These are phyloP conservation scores for Phytoseiulus persimilis DNA, from an alignment of 2,888 invertebrate species.

Conservation along the genomic window DNA sequence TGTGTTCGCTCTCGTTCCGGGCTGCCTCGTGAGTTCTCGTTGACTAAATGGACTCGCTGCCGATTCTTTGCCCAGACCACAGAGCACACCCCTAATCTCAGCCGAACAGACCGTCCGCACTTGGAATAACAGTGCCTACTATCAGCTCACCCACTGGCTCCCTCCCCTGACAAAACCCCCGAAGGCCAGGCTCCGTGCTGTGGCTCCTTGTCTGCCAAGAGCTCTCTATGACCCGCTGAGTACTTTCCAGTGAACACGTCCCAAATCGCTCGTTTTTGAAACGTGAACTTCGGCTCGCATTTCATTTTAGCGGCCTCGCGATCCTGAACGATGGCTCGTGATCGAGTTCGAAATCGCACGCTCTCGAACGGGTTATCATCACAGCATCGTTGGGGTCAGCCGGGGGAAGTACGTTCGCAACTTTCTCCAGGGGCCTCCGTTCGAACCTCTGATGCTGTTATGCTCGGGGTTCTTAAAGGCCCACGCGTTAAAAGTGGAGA, in stretches of 20 bases:
- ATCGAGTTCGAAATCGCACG: no score
- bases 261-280: no score
- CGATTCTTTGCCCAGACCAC: not conserved
- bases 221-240: not conserved
- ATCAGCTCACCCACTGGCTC: not conserved
- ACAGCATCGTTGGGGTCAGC: no score
- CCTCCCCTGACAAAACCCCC: not conserved
- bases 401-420: no score
- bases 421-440: not conserved
- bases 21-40: not conserved
- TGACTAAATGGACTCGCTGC: not conserved
- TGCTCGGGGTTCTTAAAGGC: not conserved
- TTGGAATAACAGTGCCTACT: not conserved
- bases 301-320: no score
- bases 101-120: not conserved
- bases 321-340: no score
- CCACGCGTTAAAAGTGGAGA: not conserved
- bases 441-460: not conserved
- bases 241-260: no score
- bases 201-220: not conserved
- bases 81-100: not conserved
- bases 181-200: not conserved
- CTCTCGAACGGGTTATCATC: no score
- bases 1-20: not conserved
- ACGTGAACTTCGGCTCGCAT: no score